These are phyloP conservation scores for Hemaris fuciformis DNA, from an alignment of 2,888 invertebrate genomes.

Conservation along the genomic window DNA sequence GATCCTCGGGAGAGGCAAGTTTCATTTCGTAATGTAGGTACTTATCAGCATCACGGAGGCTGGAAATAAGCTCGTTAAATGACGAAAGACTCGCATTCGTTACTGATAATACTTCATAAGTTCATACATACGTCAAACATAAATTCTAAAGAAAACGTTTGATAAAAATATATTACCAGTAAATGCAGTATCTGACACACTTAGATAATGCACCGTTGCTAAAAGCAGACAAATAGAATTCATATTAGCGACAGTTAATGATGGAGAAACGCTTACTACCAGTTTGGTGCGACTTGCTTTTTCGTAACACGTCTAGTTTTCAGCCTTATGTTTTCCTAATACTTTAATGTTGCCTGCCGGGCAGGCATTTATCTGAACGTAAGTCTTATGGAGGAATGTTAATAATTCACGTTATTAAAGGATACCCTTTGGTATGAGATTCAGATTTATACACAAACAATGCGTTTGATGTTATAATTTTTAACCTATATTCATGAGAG, in stretches of 20 bases:
- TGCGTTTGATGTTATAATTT: too few species aligned
- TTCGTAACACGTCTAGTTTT: slow-evolving; percentile 7
- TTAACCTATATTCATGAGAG: too few species aligned
- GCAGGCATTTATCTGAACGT: not conserved
- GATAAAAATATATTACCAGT: not conserved
- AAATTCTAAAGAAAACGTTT: not conserved
- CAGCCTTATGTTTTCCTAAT: slow-evolving; percentile 1
- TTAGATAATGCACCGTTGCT: not conserved
- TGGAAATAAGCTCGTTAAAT: too few species aligned
- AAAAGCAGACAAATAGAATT: slow-evolving; percentile 14
- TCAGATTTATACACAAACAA: not conserved
- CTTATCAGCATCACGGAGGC: too few species aligned
- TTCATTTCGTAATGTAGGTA: too few species aligned
- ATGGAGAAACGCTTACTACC: not conserved
- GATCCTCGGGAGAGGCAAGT: too few species aligned
- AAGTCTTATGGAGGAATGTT: not conserved
- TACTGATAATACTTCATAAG: too few species aligned
- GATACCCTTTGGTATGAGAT: not conserved
- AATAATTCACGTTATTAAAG: not conserved
- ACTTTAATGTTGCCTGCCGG: not conserved
- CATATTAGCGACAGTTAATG: not conserved
- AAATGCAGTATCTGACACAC: slow-evolving; percentile 15
- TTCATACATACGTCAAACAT: too few species aligned
- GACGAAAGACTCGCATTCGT: too few species aligned
- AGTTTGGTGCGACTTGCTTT: slow-evolving; percentile 4